Conservation (phyloP, 2,888 invertebrate species). For the Ectobius pallidus region DNA sequence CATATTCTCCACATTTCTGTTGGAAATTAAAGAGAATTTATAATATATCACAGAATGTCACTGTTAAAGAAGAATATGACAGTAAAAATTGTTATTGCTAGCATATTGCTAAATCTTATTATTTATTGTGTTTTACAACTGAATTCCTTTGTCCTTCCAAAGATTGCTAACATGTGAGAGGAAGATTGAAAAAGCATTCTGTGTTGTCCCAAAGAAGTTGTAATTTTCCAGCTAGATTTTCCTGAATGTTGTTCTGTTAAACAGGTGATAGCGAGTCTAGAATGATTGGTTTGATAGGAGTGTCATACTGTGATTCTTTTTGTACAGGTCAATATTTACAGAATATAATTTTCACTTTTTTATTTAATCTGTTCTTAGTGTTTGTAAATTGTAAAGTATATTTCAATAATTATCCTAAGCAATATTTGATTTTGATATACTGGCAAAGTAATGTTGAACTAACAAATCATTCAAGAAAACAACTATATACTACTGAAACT, state of each 20-base stretch:
- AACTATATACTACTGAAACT: background rate
- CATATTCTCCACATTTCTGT: background rate
- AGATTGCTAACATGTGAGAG: background rate
- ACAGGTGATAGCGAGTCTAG: background rate
- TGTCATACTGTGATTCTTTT: slow-evolving; percentile 30
- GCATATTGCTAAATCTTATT: background rate
- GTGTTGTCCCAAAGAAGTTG: background rate
- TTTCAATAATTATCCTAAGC: background rate
- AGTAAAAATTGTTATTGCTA: slow-evolving; percentile 12
- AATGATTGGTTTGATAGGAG: background rate
- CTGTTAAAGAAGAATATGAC: background rate
- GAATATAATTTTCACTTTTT: background rate
- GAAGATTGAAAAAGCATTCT: background rate
- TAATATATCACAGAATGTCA: background rate
- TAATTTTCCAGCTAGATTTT: no score
- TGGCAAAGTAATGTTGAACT: background rate
- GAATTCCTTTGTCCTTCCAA: background rate
- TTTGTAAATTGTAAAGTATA: background rate
- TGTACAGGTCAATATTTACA: slow-evolving; percentile 23
- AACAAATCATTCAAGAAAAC: background rate
- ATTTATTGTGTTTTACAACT: slow-evolving; percentile 8
- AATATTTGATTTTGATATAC: slow-evolving; percentile 3
- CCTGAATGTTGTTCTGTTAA: background rate
- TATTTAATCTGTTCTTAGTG: no score
- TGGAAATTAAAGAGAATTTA: background rate